Conservation (phyloP, 2,888 invertebrate genomes). For the Luperina testacea region DNA sequence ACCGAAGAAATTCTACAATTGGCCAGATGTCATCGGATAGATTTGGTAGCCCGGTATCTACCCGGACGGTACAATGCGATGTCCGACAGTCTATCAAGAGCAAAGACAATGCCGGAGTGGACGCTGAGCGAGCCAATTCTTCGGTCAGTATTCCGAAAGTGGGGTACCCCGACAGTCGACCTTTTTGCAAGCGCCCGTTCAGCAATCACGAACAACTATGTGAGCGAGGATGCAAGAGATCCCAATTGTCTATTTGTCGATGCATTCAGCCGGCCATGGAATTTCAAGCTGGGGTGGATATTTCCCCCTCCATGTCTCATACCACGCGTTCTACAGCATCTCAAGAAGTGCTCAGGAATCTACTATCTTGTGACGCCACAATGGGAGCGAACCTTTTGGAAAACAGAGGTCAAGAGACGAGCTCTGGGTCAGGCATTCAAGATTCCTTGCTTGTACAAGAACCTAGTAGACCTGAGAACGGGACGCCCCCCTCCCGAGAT, state of each 20-base stretch:
- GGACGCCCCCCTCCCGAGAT: neutral
- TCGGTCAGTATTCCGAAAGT: neutral
- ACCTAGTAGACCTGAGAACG: neutral
- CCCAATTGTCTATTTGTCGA: neutral
- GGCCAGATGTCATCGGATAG: neutral
- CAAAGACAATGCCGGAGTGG: slow-evolving; percentile 1
- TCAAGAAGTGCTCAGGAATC: neutral
- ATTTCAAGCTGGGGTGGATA: neutral
- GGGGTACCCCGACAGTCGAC: neutral
- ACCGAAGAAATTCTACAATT: neutral
- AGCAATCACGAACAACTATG: neutral
- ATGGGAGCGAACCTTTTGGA: slow-evolving; percentile 1
- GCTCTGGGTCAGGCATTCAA: neutral
- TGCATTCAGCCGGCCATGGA: slow-evolving; percentile 6
- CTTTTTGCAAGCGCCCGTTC: neutral
- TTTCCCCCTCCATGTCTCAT: neutral
- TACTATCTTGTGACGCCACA: neutral
- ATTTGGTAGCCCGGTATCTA: neutral
- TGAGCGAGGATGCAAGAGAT: slow-evolving; percentile 5
- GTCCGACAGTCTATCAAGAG: neutral
- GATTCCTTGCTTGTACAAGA: neutral
- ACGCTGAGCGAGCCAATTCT: neutral
- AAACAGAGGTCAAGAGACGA: neutral
- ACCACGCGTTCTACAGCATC: neutral
- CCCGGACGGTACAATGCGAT: neutral